A percentile compares a stretch with the other conserved stretches of the same genome.
Evolutionary conservation across 1,140 invertebrate genomes (phyloP).

Genomic region (Ectropis grisescens): DNA sequence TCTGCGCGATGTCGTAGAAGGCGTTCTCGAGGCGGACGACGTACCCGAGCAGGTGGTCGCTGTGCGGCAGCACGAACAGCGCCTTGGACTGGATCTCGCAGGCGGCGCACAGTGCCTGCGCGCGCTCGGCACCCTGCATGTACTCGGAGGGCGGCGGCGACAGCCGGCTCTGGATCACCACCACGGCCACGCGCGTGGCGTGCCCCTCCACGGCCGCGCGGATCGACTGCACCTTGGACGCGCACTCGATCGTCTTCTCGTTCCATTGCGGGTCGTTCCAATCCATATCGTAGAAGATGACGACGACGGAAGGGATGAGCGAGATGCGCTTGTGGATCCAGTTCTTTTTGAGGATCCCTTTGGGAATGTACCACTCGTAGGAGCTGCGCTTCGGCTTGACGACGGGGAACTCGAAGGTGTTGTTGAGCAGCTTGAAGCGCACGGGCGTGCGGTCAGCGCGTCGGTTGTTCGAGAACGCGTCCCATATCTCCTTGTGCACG

Average conservation of each 20-base stretch:
- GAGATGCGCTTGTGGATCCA: conserved; percentile 97
- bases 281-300: conserved; percentile 96
- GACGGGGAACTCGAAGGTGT: conserved; percentile 89
- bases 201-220: conserved; percentile 76
- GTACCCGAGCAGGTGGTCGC: conserved; percentile 88
- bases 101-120: conserved; percentile 87
- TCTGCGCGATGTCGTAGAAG: conserved; percentile 92
- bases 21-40: conserved; percentile 87
- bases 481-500: conserved; percentile 92
- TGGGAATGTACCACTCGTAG: conserved; percentile 96
- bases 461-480: conserved; percentile 88
- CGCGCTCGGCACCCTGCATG: conserved; percentile 87
- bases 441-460: conserved; percentile 85
- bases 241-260: conserved; percentile 94
- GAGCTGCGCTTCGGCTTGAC: conserved; percentile 92
- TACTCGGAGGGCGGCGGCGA: conserved; percentile 87
- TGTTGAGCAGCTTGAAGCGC: conserved; percentile 84
- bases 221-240: conserved; percentile 89
- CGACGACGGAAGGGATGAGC: conserved; percentile 91
- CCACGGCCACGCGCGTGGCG: conserved; percentile 88
- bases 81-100: conserved; percentile 94
- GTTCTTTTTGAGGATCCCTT: conserved; percentile 94
- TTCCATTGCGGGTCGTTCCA: conserved; percentile 96
- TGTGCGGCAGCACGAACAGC: conserved; percentile 91
- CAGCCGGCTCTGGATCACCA: conserved; percentile 88